Conservation (phyloP, 2,797 vertebrate genomes). For the Falco cherrug region DNA sequence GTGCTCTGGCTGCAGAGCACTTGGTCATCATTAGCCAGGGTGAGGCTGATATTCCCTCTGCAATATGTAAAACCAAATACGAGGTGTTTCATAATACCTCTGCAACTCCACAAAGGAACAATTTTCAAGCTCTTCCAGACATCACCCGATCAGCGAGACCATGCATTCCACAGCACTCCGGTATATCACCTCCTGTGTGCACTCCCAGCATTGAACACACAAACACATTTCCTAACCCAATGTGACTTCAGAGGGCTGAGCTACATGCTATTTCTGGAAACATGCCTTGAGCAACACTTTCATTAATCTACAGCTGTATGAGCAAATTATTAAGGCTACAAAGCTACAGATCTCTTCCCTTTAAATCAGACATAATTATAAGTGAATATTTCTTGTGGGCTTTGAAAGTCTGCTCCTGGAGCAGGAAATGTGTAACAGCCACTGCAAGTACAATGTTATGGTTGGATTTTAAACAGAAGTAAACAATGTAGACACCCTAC, state of each 20-base stretch:
- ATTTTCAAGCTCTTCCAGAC: background rate
- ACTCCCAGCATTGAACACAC: background rate
- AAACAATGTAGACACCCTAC: background rate
- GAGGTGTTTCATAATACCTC: background rate
- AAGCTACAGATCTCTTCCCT: conserved; percentile 50
- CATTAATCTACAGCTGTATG: conserved; percentile 70
- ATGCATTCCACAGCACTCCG: background rate
- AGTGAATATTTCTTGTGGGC: conserved; percentile 37
- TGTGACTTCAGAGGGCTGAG: background rate
- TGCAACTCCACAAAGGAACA: background rate
- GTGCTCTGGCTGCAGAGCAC: background rate
- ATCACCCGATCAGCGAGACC: background rate
- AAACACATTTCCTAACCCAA: conserved; percentile 29
- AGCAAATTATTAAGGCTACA: conserved; percentile 64
- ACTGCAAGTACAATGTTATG: background rate
- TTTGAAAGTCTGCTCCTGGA: conserved; percentile 38
- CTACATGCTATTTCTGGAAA: conserved; percentile 49
- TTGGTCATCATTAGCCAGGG: background rate
- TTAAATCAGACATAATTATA: conserved; percentile 44
- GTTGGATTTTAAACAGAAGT: background rate
- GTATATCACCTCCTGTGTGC: background rate
- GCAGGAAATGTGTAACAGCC: background rate
- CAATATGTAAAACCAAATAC: accelerated
- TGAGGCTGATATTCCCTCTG: background rate
- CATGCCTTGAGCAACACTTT: conserved; percentile 64